phyloP scores from a whole-genome alignment of 2,888 invertebrate species.

The Mayetiola destructor region DNA sequence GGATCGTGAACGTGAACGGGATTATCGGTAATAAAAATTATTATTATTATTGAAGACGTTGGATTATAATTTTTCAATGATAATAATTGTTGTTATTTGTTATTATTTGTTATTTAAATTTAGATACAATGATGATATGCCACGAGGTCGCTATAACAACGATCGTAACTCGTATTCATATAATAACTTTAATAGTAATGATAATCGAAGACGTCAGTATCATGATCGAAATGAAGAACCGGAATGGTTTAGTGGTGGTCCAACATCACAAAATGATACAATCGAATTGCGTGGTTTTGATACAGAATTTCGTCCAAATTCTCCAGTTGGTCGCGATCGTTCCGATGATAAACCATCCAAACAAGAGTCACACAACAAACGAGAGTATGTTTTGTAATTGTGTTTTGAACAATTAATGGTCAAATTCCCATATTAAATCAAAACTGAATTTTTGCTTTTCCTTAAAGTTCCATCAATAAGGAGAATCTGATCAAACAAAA shows the following conservation, averaged over 20 bases:
- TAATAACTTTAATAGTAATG: conserved; percentile 28
- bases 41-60: conserved; percentile 25
- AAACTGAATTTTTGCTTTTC: background rate
- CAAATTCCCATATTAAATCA: background rate
- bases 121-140: conserved; percentile 9
- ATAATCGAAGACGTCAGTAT: conserved; percentile 40
- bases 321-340: background rate
- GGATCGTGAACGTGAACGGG: too few species aligned
- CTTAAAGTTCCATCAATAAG: background rate
- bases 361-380: background rate
- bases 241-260: conserved; percentile 83
- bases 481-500: background rate
- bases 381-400: background rate
- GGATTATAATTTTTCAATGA: background rate
- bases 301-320: conserved; percentile 37
- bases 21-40: conserved; percentile 19
- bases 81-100: too few species aligned
- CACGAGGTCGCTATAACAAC: background rate
- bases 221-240: conserved; percentile 61
- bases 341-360: background rate
- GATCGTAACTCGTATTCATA: conserved; percentile 15
- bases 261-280: conserved; percentile 78
- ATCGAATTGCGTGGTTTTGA: conserved; percentile 91
- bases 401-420: background rate
- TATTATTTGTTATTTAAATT: background rate